phyloP scores from a whole-genome alignment of 1,140 invertebrate species.

The Oedothorax gibbosus region DNA sequence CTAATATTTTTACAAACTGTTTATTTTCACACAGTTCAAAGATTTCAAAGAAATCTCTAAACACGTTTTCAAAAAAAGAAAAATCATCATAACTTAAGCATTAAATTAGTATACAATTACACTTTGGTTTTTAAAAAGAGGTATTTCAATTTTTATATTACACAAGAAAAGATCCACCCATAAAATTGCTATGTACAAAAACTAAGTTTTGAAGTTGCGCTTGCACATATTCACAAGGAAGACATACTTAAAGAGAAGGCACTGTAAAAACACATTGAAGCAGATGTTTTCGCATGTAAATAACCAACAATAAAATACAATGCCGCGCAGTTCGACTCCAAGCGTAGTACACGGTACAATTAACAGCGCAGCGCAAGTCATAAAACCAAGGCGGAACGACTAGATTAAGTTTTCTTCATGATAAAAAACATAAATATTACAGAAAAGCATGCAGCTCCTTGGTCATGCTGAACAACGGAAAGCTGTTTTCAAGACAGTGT shows the following conservation, averaged over 20 bases:
- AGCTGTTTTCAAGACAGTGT: background rate
- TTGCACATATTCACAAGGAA: constrained; percentile 31
- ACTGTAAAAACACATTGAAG: constrained; percentile 37
- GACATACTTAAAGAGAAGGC: constrained; percentile 48
- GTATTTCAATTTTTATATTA: constrained; percentile 58
- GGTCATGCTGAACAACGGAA: constrained; percentile 1
- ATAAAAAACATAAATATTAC: constrained; percentile 15
- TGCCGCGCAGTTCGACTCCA: background rate
- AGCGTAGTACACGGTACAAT: no score
- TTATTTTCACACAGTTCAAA: constrained; percentile 58
- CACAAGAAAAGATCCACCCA: constrained; percentile 48
- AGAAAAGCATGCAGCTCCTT: constrained; percentile 33
- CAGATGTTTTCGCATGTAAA: background rate
- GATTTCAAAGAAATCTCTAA: constrained; percentile 37
- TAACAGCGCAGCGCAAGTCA: constrained; percentile 7
- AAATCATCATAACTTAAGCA: constrained; percentile 58
- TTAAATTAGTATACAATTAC: constrained; percentile 60
- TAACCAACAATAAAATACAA: constrained; percentile 11
- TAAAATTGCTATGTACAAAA: constrained; percentile 54
- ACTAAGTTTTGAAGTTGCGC: constrained; percentile 15
- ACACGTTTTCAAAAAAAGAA: constrained; percentile 26
- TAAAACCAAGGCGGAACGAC: constrained; percentile 53
- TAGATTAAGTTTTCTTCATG: constrained; percentile 45
- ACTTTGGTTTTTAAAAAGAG: constrained; percentile 56
- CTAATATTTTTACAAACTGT: constrained; percentile 52